Evolutionary conservation across 2,888 invertebrate species (phyloP).

Genomic region (Nephrocerus scutellatus): DNA sequence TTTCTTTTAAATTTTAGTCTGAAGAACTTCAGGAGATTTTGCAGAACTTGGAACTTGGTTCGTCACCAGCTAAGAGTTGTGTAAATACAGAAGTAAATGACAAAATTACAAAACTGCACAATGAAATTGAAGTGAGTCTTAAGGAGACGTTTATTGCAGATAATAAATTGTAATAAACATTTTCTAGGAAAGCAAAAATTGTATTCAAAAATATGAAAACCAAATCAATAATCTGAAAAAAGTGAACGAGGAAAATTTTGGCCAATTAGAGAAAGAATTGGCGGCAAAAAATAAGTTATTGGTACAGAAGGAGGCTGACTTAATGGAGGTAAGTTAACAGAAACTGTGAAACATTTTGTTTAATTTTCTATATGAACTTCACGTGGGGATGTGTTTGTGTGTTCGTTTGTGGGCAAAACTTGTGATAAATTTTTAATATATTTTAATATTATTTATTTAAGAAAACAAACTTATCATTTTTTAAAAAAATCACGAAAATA

Average conservation of each 20-base stretch:
- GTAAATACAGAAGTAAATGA: conserved; percentile 4
- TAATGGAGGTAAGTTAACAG: not conserved
- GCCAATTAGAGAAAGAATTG: conserved; percentile 9
- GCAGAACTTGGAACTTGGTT: too few species aligned
- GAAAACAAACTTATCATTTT: too few species aligned
- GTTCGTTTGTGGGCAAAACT: too few species aligned
- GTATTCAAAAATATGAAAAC: conserved; percentile 12
- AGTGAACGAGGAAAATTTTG: conserved; percentile 12
- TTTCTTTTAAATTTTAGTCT: too few species aligned
- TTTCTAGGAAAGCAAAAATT: conserved; percentile 15
- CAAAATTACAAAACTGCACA: conserved; percentile 16
- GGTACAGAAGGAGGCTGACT: not conserved
- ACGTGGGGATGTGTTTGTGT: too few species aligned
- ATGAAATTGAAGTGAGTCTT: conserved; percentile 20
- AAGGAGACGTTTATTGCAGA: too few species aligned
- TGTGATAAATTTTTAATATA: too few species aligned
- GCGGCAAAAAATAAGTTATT: conserved; percentile 11
- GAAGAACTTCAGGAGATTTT: conserved; percentile 14
- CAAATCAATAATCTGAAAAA: conserved; percentile 16
- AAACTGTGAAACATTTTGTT: too few species aligned
- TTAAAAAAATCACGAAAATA: too few species aligned
- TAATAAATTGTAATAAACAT: not conserved
- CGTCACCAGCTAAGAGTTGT: too few species aligned
- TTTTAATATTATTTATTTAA: too few species aligned
- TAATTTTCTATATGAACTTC: too few species aligned